Percentiles rank a stretch among this genome's conserved stretches.
phyloP scores from a whole-genome alignment of 2,888 invertebrate species.

The Pammene fasciana region DNA sequence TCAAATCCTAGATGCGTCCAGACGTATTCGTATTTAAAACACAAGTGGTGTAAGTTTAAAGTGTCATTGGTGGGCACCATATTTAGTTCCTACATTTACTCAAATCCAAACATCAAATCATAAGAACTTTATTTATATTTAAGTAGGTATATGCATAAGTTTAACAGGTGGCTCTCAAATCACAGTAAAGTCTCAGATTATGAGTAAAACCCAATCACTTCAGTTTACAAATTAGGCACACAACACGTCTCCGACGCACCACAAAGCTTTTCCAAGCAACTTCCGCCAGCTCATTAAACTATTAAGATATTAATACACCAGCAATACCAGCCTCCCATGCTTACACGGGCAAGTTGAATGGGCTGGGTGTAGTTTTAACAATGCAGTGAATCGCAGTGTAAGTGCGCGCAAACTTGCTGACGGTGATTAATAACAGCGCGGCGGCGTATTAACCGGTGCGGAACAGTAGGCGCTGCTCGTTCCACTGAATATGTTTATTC shows the following conservation, averaged over 20 bases:
- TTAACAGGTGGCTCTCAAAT: too few species aligned
- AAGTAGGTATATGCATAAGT: too few species aligned
- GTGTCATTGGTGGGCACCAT: too few species aligned
- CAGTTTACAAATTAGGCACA: not conserved
- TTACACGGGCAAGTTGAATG: conserved; percentile 51
- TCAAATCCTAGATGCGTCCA: too few species aligned
- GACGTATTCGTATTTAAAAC: too few species aligned
- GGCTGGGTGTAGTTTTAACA: conserved; percentile 56
- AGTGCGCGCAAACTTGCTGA: conserved; percentile 60
- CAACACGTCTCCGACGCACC: not conserved
- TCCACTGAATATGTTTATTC: not conserved
- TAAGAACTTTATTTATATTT: too few species aligned
- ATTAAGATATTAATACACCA: conserved; percentile 33
- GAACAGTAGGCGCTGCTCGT: conserved; percentile 24
- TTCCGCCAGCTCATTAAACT: conserved; percentile 29
- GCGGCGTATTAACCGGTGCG: conserved; percentile 24
- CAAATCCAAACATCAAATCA: too few species aligned
- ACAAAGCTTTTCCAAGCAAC: conserved; percentile 9
- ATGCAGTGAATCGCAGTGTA: conserved; percentile 60
- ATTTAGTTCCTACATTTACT: too few species aligned
- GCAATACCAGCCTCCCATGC: conserved; percentile 38
- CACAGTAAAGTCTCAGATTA: not conserved
- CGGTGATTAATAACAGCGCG: conserved; percentile 66
- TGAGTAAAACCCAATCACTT: not conserved
- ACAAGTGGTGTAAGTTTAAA: too few species aligned